These are phyloP conservation scores for Corythornis madagascariensis DNA, from an alignment of 2,113 vertebrate species.

Conservation along the genomic window DNA sequence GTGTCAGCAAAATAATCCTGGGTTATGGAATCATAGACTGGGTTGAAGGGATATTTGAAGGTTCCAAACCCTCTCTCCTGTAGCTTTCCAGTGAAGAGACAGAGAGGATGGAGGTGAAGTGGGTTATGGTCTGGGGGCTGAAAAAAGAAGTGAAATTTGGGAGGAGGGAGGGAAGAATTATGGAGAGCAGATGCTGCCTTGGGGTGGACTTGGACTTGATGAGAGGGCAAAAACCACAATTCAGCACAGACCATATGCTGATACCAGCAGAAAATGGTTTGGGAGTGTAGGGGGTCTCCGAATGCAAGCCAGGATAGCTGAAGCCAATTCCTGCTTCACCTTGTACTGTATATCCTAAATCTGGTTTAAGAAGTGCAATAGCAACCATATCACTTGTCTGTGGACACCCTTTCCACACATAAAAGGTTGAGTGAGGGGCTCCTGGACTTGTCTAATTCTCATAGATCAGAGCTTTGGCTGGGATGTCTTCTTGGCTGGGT, in stretches of 20 bases:
- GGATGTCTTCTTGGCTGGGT: background rate
- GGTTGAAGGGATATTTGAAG: background rate
- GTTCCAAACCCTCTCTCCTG: background rate
- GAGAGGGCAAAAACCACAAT: background rate
- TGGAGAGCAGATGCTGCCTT: background rate
- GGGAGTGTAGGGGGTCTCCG: accelerated
- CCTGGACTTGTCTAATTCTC: accelerated
- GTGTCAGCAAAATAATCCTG: background rate
- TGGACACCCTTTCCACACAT: background rate
- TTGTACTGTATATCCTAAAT: background rate
- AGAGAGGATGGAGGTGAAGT: background rate
- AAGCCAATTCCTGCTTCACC: background rate
- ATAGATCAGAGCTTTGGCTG: background rate
- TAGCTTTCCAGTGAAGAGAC: background rate
- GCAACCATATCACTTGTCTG: background rate
- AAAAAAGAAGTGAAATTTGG: background rate
- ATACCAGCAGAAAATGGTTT: background rate
- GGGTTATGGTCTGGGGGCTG: background rate
- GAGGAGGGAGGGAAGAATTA: background rate
- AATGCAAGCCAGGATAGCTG: background rate
- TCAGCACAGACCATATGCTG: accelerated
- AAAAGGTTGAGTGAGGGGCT: background rate
- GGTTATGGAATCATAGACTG: background rate
- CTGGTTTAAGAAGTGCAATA: background rate
- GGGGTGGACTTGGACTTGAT: background rate